Base-by-base conservation (phyloP, 1,140 invertebrate species). In the Pissodes strobi region DNA sequence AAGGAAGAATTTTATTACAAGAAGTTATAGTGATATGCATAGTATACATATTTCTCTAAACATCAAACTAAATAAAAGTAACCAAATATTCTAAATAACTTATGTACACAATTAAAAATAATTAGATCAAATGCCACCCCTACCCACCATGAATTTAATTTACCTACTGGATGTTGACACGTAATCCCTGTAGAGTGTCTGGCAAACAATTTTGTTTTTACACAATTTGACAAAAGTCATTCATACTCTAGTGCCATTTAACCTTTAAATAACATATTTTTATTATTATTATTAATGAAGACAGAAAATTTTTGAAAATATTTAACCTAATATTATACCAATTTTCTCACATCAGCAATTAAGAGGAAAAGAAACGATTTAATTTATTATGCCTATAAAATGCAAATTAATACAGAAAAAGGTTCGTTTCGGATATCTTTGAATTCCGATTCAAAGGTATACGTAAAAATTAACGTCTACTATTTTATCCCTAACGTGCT, bases 61-160 rank as follows among this genome's bases (percentile, higher is more conserved):
- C 69, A 71, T 63, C 64, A 43, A 71, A 60, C 62, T 49, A 63
- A 67, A 69, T 64, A 55, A 58, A 60, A 64, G 38, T 45, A 39
- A 41, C 46, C 12, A 66, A 66, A 46, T 65, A 38, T 55, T 67
- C 45, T 56, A 59, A 45, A 53, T 67, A 70, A 63, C 58, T 45
- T 68, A 70, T 70, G 30, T 68, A 69, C 62, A 68, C 62, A 69
- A 64, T 43, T 57, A 60, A 66, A 63, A 59, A 43, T 27, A 63
- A 49, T 34, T 15, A 51, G 62, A 72, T 73, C 71, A 73, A 73
- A 66, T 73, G 71, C 71, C 71, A 73, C 71, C 71, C 71, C 71
- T 71, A 68, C 63, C 52, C 52, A 56, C 13, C n/a, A 17, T n/a
- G n/a, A 27, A 27, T 27, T 27, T n/a, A n/a, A n/a, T 27, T 27